These are phyloP conservation scores for Lithosia quadra DNA, from an alignment of 2,888 invertebrate genomes.

Conservation along the genomic window DNA sequence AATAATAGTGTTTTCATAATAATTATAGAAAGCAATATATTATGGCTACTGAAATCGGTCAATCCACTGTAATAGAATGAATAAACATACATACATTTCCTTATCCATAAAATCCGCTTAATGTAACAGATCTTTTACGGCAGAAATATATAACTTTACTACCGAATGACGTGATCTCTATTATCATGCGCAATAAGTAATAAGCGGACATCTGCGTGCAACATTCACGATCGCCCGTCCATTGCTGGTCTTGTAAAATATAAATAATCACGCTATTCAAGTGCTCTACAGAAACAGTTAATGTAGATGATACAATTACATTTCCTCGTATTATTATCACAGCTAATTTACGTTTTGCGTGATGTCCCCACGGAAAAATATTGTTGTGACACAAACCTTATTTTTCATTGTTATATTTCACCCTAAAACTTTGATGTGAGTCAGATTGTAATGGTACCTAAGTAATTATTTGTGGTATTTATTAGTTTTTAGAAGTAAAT, in stretches of 20 bases:
- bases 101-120: slow-evolving; percentile 10
- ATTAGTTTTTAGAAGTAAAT: slow-evolving; percentile 14
- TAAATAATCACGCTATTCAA: slow-evolving; percentile 32
- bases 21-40: background rate
- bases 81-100: background rate
- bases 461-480: slow-evolving; percentile 7
- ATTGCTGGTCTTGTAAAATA: slow-evolving; percentile 38
- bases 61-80: background rate
- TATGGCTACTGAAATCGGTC: background rate
- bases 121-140: slow-evolving; percentile 19
- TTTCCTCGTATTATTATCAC: slow-evolving; percentile 45
- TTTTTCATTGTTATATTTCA: slow-evolving; percentile 47
- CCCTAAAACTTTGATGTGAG: slow-evolving; percentile 37
- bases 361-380: slow-evolving; percentile 45
- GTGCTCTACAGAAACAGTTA: slow-evolving; percentile 38
- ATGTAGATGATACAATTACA: slow-evolving; percentile 49
- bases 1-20: background rate
- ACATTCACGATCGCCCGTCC: slow-evolving; percentile 27
- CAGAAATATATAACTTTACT: slow-evolving; percentile 19
- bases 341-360: slow-evolving; percentile 58
- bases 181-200: slow-evolving; percentile 45
- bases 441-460: slow-evolving; percentile 29
- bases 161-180: slow-evolving; percentile 47
- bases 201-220: slow-evolving; percentile 43
- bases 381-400: slow-evolving; percentile 42